phyloP scores from a whole-genome alignment of 2,888 invertebrate species.

The Theretra japonica region DNA sequence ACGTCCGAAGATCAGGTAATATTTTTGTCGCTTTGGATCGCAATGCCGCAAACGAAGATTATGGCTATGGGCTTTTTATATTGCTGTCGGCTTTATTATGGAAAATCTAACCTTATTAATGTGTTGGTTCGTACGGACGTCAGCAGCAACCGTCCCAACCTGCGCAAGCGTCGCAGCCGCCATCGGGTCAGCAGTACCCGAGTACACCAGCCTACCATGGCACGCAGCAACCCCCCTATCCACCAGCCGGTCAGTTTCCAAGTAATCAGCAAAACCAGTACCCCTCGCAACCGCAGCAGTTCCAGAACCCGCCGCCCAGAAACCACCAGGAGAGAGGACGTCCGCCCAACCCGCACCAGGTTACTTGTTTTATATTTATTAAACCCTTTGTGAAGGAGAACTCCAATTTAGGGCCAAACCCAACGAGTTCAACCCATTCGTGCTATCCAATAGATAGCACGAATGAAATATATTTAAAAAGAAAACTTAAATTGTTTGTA shows the following conservation, averaged over 20 bases:
- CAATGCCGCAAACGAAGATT: conserved; percentile 69
- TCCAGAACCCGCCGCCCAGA: conserved; percentile 80
- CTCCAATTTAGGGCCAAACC: too few relatives aligned
- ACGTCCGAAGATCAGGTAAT: conserved; percentile 75
- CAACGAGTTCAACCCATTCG: too few relatives aligned
- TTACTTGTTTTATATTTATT: conserved; percentile 36
- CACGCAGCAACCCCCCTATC: conserved; percentile 83
- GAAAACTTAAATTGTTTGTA: too few relatives aligned
- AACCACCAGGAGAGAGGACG: conserved; percentile 83
- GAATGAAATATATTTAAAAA: too few relatives aligned
- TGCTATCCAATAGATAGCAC: too few relatives aligned
- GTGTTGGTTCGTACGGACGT: conserved; percentile 85
- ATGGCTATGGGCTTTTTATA: conserved; percentile 79
- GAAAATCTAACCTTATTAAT: conserved; percentile 86
- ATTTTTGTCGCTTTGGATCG: conserved; percentile 78
- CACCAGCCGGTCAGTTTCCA: conserved; percentile 80
- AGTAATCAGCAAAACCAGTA: conserved; percentile 74
- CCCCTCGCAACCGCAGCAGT: conserved; percentile 72
- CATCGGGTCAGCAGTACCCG: conserved; percentile 81
- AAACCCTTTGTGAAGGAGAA: too few relatives aligned
- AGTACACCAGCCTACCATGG: conserved; percentile 84
- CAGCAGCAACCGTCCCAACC: conserved; percentile 85
- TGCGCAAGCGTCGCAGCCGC: conserved; percentile 82
- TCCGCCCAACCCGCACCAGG: conserved; percentile 81
- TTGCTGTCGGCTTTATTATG: conserved; percentile 82